Base-by-base conservation (phyloP, 2,888 invertebrate species). In the Hypomecis atomaria region DNA sequence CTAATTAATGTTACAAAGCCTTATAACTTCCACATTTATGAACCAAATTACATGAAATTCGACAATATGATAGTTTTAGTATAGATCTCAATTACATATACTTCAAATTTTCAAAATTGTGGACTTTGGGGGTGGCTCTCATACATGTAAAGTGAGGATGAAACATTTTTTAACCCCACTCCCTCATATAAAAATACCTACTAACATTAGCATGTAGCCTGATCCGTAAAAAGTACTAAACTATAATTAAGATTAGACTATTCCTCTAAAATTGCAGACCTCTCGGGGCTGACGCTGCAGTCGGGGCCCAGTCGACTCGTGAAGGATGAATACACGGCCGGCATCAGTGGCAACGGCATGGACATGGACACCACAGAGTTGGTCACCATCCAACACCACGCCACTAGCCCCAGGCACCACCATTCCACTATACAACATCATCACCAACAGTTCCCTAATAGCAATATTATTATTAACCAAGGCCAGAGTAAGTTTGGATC, bases 281-380 rank as follows among this genome's bases (percentile, higher is more conserved):
- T 99, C 71, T 98, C 98, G 59, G 98, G 98, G 11, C 93, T 99
- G 59, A 98, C 98, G 7, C 94, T 99, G 58, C 98, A 97, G 84
- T 95, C 97, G 4, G 96, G 95, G 8, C 95, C 97, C 6, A 96
- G 96, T 80, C 94, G 98, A 73, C 93, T 97, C 73, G 97, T 98
- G 40, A 98, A 98, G 89, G 98, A 98, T 93, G 98, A 98, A 85
- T 98, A 98, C 87, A 96, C 96, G 53, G 97, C 97, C 33, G 96
- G 96, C 3, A 94, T 95, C 50, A 93, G 93, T 75, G 94, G 95
- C 0, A 90, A 90, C 23, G 90, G 93, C 8, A 90, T 95, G 95
- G 86, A 94, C 72, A 91, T 94, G 94, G 92, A 90, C 60, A 88
- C 89, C 7, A 92, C 88, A 2, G 91, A 93, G 77, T 79, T 90